These are phyloP conservation scores for Macaria notata DNA, from an alignment of 2,888 invertebrate species.

Conservation along the genomic window DNA sequence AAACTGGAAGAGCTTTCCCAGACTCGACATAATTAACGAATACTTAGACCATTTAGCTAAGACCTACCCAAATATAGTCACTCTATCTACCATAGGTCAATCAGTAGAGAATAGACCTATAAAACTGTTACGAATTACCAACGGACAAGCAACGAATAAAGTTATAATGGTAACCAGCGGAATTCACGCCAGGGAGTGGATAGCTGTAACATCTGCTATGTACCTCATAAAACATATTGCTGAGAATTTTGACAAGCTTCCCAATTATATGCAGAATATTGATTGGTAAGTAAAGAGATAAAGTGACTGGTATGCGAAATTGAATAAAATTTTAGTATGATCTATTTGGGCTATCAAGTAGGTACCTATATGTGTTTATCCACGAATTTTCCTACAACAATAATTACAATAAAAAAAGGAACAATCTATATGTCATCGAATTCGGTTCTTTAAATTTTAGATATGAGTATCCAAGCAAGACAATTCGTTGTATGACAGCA, in stretches of 20 bases:
- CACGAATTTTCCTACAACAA: no score
- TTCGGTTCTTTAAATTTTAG: no score
- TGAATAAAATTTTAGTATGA: no score
- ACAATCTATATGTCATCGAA: no score
- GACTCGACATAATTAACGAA: conserved; percentile 43
- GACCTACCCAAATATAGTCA: conserved; percentile 45
- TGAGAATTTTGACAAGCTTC: conserved; percentile 84
- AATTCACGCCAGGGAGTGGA: conserved; percentile 94
- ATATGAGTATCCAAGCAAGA: no score
- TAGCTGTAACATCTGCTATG: conserved; percentile 87
- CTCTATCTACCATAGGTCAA: conserved; percentile 39
- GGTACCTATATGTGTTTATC: no score
- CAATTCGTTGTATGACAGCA: no score
- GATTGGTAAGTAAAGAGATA: neutral
- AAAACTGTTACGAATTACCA: conserved; percentile 33
- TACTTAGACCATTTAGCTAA: conserved; percentile 41
- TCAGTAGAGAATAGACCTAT: conserved; percentile 45
- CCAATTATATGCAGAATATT: conserved; percentile 46
- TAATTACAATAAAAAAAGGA: no score
- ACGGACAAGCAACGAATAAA: conserved; percentile 57
- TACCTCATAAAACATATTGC: conserved; percentile 86
- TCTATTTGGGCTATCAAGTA: no score
- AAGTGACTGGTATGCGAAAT: no score
- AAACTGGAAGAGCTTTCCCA: conserved; percentile 44
- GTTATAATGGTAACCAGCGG: conserved; percentile 86